Evolutionary conservation across 2,113 vertebrate genomes (phyloP), one percentile per base, ranked within the genome.

Genomic region (Lota lota): DNA sequence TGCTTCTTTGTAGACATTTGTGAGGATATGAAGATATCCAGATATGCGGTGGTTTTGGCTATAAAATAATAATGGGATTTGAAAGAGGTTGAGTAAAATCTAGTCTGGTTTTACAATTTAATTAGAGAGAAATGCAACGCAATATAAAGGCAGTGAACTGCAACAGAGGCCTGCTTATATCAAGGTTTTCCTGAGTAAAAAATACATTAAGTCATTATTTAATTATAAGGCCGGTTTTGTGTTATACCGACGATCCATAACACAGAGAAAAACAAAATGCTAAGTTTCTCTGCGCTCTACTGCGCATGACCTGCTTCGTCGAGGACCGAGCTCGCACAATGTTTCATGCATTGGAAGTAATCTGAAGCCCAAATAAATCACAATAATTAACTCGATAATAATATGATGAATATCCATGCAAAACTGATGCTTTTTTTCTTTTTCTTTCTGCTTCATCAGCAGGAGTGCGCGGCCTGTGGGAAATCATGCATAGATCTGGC

Each of bases 361-460:
- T 77, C 53, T 62, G 62, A 76, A 64, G 60, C 73, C 76, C 75
- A 84, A 81, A 88, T 88, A 86, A 86, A 86, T 87, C 81, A 82
- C 84, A 86, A 69, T 82, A 84, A 90, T 89, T 88, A 87, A 87
- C 80, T 85, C 78, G 68, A 64, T 85, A 87, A 90, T 81, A 85
- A 88, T 83, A 75, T 83, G 88, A 85, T 83, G 68, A 73, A 81
- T 84, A 82, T 76, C 56, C 64, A 64, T 19, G 54, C 62, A 77
- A 82, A 82, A 83, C 40, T 54, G 66, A 85, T 73, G 80, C 72
- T 63, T 82, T 87, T 77, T 83, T 56, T 14, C n/a, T 14, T 8
- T 47, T 47, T 47, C 40, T 47, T 47, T 61, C 21, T 61, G 88
- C 86, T 61, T 47, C 68, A 74, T 80, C 63, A 64, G 84, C 70